phyloP scores from a whole-genome alignment of 2,797 vertebrate species.

The Neosilurus mollespiculum region DNA sequence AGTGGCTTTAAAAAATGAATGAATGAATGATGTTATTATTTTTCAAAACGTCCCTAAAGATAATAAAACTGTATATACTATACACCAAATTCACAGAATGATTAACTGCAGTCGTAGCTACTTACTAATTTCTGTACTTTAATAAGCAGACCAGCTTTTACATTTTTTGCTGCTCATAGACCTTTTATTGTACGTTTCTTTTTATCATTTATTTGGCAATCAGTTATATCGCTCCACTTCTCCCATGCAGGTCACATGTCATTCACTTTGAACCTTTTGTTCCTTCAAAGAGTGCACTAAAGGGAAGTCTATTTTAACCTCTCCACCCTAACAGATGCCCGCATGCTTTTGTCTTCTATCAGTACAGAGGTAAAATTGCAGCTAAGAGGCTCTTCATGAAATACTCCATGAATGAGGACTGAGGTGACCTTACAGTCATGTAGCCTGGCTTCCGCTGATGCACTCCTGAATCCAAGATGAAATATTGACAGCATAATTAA shows the following conservation, averaged over 20 bases:
- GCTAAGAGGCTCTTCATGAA: constrained; percentile 36
- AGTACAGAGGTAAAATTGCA: constrained; percentile 14
- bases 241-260: constrained; percentile 17
- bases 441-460: constrained; percentile 9
- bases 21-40: too few relatives aligned
- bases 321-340: constrained; percentile 35
- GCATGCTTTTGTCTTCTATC: constrained; percentile 21
- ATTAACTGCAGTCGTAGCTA: background rate
- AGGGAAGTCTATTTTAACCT: constrained; percentile 6
- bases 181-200: background rate
- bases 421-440: constrained; percentile 18
- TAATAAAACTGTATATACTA: background rate
- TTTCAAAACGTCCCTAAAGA: background rate
- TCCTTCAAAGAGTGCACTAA: constrained; percentile 19
- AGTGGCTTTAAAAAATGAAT: too few relatives aligned
- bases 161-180: too few relatives aligned
- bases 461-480: background rate
- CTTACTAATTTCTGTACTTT: background rate
- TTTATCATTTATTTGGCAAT: background rate
- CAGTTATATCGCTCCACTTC: constrained; percentile 22
- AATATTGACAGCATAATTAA: constrained; percentile 6
- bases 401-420: background rate
- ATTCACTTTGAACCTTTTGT: constrained; percentile 21
- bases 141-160: background rate
- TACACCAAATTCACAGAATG: background rate